Percentiles rank a stretch among this genome's conserved stretches.
Evolutionary conservation across 2,797 vertebrate genomes (phyloP).

Genomic region (Neosilurus hyrtlii): DNA sequence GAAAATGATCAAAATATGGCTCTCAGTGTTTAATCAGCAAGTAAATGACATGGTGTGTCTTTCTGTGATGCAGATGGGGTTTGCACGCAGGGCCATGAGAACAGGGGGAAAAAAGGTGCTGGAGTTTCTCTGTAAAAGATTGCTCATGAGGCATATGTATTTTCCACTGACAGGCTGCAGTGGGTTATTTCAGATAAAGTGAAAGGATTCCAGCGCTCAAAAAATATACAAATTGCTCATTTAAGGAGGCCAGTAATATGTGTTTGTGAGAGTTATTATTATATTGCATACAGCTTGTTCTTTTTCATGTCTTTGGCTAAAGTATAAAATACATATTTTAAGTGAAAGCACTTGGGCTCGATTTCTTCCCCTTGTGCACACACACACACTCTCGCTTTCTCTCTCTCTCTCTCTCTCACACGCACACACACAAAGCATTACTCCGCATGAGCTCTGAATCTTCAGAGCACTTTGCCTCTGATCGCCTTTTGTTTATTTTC

Average conservation of each 20-base stretch:
- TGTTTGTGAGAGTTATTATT: constrained; percentile 20
- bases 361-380: not conserved
- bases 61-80: not conserved
- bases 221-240: constrained; percentile 2
- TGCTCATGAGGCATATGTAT: not conserved
- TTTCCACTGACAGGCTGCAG: not conserved
- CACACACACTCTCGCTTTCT: no score
- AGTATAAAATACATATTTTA: constrained; percentile 27
- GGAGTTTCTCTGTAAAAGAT: not conserved
- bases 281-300: constrained; percentile 21
- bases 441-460: constrained; percentile 66
- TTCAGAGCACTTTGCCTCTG: constrained; percentile 61
- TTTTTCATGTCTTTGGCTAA: constrained; percentile 22
- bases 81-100: not conserved
- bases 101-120: no score
- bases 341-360: constrained; percentile 22
- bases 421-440: constrained; percentile 33
- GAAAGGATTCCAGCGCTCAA: not conserved
- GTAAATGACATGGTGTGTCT: not conserved
- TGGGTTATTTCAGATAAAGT: not conserved
- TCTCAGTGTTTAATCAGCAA: not conserved
- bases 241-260: constrained; percentile 8
- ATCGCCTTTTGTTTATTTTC: constrained; percentile 67
- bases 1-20: constrained; percentile 10
- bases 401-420: not conserved